Evolutionary conservation across 2,797 vertebrate genomes (phyloP).

Genomic region (Muscicapa comitata): DNA sequence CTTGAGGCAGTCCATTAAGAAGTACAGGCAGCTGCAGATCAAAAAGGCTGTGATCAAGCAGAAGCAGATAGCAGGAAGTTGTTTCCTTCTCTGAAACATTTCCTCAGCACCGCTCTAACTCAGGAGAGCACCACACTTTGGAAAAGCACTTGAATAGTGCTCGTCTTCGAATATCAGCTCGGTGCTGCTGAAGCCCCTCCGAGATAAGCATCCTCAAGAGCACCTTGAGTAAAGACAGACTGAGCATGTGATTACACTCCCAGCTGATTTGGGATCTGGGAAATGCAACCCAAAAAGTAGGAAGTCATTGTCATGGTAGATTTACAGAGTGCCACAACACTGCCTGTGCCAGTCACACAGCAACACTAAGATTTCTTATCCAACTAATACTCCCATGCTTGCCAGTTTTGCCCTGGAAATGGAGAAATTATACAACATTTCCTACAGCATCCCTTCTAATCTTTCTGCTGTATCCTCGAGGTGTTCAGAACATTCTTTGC

Average conservation of each 20-base stretch:
- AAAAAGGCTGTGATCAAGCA: neutral
- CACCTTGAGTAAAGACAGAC: neutral
- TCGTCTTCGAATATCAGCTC: accelerated
- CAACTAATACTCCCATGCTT: neutral
- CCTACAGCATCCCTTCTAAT: neutral
- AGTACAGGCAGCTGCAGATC: neutral
- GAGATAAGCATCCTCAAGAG: neutral
- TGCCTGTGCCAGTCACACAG: neutral
- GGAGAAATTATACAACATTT: neutral
- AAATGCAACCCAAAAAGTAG: neutral
- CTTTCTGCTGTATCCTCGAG: neutral
- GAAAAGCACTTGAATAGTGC: neutral
- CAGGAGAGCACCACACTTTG: neutral
- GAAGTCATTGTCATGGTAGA: neutral
- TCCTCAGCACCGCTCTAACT: accelerated
- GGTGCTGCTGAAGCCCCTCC: accelerated
- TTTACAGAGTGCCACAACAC: neutral
- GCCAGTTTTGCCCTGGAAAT: neutral
- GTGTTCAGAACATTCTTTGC: neutral
- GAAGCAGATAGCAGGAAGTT: neutral
- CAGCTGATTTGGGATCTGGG: neutral
- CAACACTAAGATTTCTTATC: neutral
- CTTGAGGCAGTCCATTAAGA: neutral
- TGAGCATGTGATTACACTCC: neutral
- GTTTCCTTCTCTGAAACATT: neutral